Conservation (phyloP, 2,888 invertebrate genomes). For the Noctua janthe region DNA sequence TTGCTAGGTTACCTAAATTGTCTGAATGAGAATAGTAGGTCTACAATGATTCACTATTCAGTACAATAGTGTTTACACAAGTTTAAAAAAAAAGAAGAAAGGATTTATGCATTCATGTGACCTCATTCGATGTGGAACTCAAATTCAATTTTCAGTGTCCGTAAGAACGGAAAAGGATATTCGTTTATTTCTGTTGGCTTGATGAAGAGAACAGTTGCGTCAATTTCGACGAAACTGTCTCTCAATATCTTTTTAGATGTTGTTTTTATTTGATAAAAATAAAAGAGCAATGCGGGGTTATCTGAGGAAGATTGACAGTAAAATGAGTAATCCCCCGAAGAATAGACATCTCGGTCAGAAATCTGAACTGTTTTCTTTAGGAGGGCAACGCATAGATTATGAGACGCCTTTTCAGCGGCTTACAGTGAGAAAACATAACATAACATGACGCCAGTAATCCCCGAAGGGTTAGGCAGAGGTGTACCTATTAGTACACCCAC, state of each 20-base stretch:
- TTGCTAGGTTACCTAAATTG: constrained; percentile 17
- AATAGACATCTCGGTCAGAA: too few species aligned
- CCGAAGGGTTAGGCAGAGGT: too few species aligned
- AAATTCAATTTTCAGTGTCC: constrained; percentile 10
- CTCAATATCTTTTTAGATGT: neutral
- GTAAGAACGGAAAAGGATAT: neutral
- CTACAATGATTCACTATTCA: constrained; percentile 28
- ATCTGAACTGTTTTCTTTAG: too few species aligned
- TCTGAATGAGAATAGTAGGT: constrained; percentile 41
- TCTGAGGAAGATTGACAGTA: neutral
- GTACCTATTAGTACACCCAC: too few species aligned
- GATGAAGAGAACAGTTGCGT: neutral
- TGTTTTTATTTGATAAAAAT: neutral
- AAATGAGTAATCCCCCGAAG: neutral
- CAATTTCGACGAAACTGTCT: too few species aligned
- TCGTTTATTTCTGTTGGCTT: too few species aligned
- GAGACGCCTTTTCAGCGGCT: neutral
- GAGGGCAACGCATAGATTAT: too few species aligned
- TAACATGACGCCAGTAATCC: too few species aligned
- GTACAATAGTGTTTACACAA: constrained; percentile 35
- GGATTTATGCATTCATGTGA: constrained; percentile 3
- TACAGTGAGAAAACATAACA: too few species aligned
- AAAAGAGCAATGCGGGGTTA: neutral
- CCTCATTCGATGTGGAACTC: constrained; percentile 15
- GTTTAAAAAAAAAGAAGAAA: constrained; percentile 13